Evolutionary conservation across 53 echinoderm and acorn worm species (phyloP).

Genomic region (Apostichopus leukothele): DNA sequence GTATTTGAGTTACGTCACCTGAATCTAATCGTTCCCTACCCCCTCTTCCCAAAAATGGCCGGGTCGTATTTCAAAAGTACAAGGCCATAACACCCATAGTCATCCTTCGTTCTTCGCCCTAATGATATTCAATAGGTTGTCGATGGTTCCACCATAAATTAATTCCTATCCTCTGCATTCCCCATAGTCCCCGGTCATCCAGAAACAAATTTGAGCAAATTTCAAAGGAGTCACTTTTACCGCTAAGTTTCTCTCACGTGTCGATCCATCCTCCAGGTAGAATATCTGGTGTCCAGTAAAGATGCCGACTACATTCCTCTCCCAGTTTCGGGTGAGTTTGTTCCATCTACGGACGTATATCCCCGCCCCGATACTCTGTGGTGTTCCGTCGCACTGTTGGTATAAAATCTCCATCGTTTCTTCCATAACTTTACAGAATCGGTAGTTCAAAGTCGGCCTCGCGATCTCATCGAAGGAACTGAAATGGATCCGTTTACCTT

Average conservation of each 20-base stretch:
- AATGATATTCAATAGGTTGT: too few species aligned
- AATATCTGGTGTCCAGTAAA: slow-evolving; percentile 64
- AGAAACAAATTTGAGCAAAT: slow-evolving; percentile 94
- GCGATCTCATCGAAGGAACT: slow-evolving; percentile 66
- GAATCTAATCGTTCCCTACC: too few species aligned
- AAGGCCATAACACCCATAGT: too few species aligned
- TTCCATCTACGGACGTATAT: slow-evolving; percentile 85
- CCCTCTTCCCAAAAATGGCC: too few species aligned
- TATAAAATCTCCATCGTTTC: slow-evolving; percentile 71
- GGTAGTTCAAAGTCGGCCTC: slow-evolving; percentile 69
- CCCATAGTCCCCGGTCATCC: slow-evolving; percentile 86
- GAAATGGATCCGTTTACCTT: slow-evolving; percentile 68
- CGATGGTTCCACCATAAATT: too few species aligned
- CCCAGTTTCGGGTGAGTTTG: slow-evolving; percentile 49
- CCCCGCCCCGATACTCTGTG: slow-evolving; percentile 75
- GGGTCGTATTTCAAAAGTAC: too few species aligned
- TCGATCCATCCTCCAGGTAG: slow-evolving; percentile 44
- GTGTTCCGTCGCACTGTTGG: slow-evolving; percentile 78
- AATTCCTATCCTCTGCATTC: slow-evolving; percentile 67
- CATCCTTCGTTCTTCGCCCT: too few species aligned
- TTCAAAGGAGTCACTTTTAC: slow-evolving; percentile 86
- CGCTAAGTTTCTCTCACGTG: slow-evolving; percentile 68
- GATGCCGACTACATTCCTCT: slow-evolving; percentile 71
- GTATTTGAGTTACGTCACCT: too few species aligned
- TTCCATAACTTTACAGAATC: slow-evolving; percentile 72